Evolutionary conservation across 2,113 vertebrate genomes (phyloP).

Genomic region (Zosterops japonicus): DNA sequence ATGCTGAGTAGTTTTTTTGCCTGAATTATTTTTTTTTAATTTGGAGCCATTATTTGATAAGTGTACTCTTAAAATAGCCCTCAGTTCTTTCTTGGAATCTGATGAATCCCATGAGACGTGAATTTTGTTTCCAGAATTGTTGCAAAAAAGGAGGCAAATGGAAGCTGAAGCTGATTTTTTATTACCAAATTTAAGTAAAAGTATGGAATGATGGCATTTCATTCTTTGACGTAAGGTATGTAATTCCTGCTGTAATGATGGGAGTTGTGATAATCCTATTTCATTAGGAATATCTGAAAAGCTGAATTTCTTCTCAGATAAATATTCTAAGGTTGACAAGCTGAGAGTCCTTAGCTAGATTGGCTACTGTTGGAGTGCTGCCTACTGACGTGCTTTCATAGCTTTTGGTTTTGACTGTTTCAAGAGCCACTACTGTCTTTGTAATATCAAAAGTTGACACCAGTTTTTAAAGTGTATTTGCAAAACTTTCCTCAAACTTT

Average conservation of each 20-base stretch:
- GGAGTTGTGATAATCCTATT: not conserved
- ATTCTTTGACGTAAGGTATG: not conserved
- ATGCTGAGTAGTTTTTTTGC: not conserved
- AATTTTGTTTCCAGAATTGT: not conserved
- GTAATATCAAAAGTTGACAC: not conserved
- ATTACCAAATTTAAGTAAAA: not conserved
- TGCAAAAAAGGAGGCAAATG: not conserved
- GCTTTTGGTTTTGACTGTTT: not conserved
- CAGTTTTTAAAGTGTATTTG: not conserved
- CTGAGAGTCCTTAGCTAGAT: not conserved
- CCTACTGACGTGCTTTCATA: not conserved
- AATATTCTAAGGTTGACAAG: not conserved
- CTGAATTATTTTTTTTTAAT: not conserved
- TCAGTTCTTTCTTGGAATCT: not conserved
- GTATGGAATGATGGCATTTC: not conserved
- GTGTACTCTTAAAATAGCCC: not conserved
- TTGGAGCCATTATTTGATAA: not conserved
- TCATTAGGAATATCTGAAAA: not conserved
- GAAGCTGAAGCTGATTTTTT: not conserved
- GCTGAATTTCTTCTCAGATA: not conserved
- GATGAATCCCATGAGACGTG: not conserved
- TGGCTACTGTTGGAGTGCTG: not conserved
- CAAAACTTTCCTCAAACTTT: not conserved
- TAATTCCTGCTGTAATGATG: not conserved
- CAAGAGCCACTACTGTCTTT: not conserved